A percentile compares a stretch with the other conserved stretches of the same genome.
Conservation (phyloP, 2,888 invertebrate genomes). For the Tipula helvola region DNA sequence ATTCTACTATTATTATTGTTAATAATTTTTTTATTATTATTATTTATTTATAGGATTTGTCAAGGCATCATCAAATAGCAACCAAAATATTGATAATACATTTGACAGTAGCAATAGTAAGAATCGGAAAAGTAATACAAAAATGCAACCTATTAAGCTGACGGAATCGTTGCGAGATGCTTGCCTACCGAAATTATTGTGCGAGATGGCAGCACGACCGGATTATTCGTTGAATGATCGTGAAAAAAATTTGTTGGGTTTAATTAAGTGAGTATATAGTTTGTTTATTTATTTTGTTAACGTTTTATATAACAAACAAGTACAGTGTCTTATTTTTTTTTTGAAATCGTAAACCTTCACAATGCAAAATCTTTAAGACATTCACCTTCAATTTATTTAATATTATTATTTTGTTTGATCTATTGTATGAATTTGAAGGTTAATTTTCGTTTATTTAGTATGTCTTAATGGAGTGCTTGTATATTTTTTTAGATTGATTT, state of each 20-base stretch:
- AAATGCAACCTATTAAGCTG: conserved; percentile 20
- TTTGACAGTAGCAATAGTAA: not conserved
- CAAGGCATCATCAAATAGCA: not conserved
- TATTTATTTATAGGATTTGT: not conserved
- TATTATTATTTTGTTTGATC: not conserved
- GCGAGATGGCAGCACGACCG: conserved; percentile 34
- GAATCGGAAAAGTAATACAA: not conserved
- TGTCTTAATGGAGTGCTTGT: too few relatives aligned
- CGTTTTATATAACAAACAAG: not conserved
- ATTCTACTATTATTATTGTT: not conserved
- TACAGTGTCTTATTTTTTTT: not conserved
- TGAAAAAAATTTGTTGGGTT: conserved; percentile 30
- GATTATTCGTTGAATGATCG: conserved; percentile 31
- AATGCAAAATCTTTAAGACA: not conserved
- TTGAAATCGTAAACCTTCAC: not conserved
- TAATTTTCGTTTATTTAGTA: too few relatives aligned
- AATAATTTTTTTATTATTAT: not conserved
- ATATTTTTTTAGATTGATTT: too few relatives aligned
- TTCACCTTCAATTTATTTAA: not conserved
- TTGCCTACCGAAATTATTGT: conserved; percentile 35
- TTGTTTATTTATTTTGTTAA: not conserved
- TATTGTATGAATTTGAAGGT: too few relatives aligned
- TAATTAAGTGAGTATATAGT: conserved; percentile 27
- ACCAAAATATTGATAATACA: not conserved
- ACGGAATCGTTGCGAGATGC: conserved; percentile 33